phyloP scores from a whole-genome alignment of 2,888 invertebrate genomes.

The Gerris lacustris region DNA sequence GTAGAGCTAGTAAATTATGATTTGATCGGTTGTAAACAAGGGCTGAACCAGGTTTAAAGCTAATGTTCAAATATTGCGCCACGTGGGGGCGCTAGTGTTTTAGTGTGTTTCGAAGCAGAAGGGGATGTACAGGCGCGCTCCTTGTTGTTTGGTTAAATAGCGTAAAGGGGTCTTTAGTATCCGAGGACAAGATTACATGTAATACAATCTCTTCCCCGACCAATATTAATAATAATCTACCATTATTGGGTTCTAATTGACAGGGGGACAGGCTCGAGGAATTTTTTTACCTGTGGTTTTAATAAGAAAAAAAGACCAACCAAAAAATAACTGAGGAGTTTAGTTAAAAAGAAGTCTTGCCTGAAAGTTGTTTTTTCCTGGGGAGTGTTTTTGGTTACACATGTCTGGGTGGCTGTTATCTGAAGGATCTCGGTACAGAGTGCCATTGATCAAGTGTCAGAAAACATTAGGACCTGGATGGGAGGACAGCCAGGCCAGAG shows the following conservation, averaged over 20 bases:
- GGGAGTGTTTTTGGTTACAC: constrained; percentile 5
- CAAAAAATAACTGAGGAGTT: background rate
- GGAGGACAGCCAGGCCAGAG: background rate
- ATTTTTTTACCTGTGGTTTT: constrained; percentile 3
- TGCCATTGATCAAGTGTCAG: constrained; percentile 3
- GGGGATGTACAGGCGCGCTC: background rate
- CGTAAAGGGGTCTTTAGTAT: background rate
- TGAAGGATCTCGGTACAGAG: constrained; percentile 3
- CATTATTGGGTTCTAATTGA: constrained; percentile 1
- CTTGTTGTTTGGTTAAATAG: constrained; percentile 3
- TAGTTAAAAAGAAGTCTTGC: background rate
- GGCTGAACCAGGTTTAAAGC: no score
- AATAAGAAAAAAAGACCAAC: background rate
- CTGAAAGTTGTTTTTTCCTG: background rate
- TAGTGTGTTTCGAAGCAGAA: background rate
- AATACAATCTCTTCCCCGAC: background rate
- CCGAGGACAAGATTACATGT: constrained; percentile 1
- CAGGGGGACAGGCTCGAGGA: constrained; percentile 1
- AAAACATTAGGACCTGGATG: background rate
- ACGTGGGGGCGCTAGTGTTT: background rate
- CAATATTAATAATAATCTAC: background rate
- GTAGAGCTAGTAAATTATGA: no score
- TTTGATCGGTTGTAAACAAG: no score
- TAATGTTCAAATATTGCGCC: no score
- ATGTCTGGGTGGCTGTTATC: constrained; percentile 5